Percentiles rank a stretch among this genome's conserved stretches.
Evolutionary conservation across 2,113 vertebrate species (phyloP).

Genomic region (Zeus faber): DNA sequence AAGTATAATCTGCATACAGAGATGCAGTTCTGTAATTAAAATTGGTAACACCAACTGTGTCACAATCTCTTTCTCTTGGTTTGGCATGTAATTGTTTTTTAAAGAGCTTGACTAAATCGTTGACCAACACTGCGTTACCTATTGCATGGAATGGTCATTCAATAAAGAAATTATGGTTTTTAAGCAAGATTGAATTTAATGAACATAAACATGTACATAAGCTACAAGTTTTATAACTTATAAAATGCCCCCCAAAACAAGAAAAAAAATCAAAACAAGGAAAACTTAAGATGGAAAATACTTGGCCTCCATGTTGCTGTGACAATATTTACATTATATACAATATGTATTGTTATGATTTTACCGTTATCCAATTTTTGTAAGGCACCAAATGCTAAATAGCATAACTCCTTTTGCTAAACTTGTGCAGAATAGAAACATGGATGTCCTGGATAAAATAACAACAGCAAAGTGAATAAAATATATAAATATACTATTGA

Average conservation of each 20-base stretch:
- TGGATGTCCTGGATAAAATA: slow-evolving; percentile 36
- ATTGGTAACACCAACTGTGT: too few species aligned
- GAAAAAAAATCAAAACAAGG: slow-evolving; percentile 85
- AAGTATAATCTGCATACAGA: too few species aligned
- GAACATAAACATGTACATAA: slow-evolving; percentile 87
- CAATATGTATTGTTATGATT: slow-evolving; percentile 78
- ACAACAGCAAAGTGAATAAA: slow-evolving; percentile 17
- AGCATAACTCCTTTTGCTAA: slow-evolving; percentile 72
- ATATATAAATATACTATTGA: not conserved
- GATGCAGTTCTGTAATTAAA: too few species aligned
- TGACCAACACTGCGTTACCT: too few species aligned
- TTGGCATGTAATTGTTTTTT: too few species aligned
- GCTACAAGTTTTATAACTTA: slow-evolving; percentile 80
- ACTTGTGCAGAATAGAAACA: slow-evolving; percentile 75
- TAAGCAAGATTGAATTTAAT: slow-evolving; percentile 86
- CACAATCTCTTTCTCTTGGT: too few species aligned
- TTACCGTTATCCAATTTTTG: slow-evolving; percentile 77
- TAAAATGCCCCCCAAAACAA: slow-evolving; percentile 84
- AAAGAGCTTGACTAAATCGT: too few species aligned
- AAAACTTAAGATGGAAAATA: slow-evolving; percentile 88
- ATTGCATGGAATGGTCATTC: too few species aligned
- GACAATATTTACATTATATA: slow-evolving; percentile 86
- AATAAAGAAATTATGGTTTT: too few species aligned
- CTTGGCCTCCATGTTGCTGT: slow-evolving; percentile 83
- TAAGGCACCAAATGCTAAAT: slow-evolving; percentile 87